These are phyloP conservation scores for Nothoprocta perdicaria DNA, from an alignment of 2,113 vertebrate genomes.

Conservation along the genomic window DNA sequence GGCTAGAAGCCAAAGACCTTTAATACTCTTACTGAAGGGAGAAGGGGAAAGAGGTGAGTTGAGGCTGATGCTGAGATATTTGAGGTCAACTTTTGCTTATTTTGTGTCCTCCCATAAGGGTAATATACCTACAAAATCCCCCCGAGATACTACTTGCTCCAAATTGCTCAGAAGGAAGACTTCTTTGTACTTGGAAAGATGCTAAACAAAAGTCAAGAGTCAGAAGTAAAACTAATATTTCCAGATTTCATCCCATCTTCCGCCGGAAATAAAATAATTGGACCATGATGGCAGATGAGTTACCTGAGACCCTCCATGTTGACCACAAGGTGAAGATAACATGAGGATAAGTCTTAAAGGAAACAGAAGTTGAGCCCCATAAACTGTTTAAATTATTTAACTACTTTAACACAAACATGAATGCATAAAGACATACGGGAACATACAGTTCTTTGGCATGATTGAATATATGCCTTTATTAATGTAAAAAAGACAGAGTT, in stretches of 20 bases:
- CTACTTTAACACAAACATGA: background rate
- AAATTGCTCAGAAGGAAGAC: background rate
- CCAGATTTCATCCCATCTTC: background rate
- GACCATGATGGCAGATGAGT: accelerated
- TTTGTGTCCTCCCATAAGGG: accelerated
- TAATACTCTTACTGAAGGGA: accelerated
- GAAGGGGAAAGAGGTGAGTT: background rate
- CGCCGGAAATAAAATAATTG: background rate
- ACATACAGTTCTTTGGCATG: background rate
- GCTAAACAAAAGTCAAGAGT: background rate
- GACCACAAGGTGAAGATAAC: background rate
- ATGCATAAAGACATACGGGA: background rate
- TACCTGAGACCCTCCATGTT: background rate
- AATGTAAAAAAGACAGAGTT: slow-evolving; percentile 9
- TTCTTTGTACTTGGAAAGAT: background rate
- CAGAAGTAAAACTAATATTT: background rate
- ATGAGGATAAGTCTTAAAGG: background rate
- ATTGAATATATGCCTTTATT: background rate
- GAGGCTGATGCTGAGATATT: background rate
- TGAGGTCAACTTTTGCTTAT: accelerated
- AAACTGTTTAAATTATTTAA: background rate
- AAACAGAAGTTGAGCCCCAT: background rate
- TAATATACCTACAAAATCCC: background rate
- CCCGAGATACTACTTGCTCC: background rate
- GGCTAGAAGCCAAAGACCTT: background rate